A percentile compares a stretch with the other conserved stretches of the same genome.
Conservation (phyloP, 2,113 vertebrate species). For the Vireo altiloquus region DNA sequence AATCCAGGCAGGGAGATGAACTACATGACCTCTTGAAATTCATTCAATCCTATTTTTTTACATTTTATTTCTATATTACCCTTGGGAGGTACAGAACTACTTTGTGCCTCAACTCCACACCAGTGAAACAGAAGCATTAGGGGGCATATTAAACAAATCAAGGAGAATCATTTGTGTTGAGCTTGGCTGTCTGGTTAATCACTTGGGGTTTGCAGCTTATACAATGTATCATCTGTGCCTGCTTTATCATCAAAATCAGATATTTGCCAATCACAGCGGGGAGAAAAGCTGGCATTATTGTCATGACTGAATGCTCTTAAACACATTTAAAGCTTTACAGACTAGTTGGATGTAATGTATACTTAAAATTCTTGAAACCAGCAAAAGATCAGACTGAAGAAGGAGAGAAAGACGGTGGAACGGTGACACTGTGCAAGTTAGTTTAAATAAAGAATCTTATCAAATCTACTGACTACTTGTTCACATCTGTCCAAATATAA, state of each 20-base stretch:
- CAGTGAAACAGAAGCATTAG: neutral
- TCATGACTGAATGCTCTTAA: conserved; percentile 5
- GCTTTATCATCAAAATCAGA: conserved; percentile 17
- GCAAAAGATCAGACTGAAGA: conserved; percentile 42
- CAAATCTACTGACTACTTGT: conserved; percentile 65
- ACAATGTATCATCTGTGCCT: neutral
- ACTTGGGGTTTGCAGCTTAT: neutral
- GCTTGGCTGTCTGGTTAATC: neutral
- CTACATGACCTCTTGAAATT: neutral
- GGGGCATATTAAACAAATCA: neutral
- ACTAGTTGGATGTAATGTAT: neutral
- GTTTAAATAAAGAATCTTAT: conserved; percentile 68
- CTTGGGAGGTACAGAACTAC: neutral
- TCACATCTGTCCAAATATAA: conserved; percentile 70
- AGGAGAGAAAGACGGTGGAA: conserved; percentile 45
- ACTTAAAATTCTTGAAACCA: conserved; percentile 25
- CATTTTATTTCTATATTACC: neutral
- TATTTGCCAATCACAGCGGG: neutral
- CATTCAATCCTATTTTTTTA: neutral
- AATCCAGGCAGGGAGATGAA: neutral
- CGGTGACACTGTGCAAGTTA: conserved; percentile 54
- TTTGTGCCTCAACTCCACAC: neutral
- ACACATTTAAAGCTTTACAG: neutral
- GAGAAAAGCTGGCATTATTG: neutral
- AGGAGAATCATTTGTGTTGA: neutral